These are phyloP conservation scores for Coelinius sp. DNA, from an alignment of 2,888 invertebrate genomes.

Conservation along the genomic window DNA sequence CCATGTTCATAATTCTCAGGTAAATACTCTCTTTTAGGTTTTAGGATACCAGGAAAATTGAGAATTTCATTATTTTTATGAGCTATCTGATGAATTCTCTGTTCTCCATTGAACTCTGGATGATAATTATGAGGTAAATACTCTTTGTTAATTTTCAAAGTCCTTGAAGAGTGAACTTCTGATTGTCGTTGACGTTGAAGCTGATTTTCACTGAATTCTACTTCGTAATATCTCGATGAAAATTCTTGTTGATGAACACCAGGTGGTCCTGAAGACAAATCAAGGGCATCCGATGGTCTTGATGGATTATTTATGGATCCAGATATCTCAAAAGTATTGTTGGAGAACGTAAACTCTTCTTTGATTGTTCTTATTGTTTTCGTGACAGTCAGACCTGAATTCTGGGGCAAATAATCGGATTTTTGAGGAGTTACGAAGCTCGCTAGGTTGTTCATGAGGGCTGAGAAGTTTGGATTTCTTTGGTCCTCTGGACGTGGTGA, in stretches of 20 bases:
- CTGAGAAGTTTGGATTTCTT: slow-evolving; percentile 53
- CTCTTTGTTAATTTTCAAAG: background rate
- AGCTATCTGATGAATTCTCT: too few species aligned
- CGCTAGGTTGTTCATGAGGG: slow-evolving; percentile 55
- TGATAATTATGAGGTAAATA: too few species aligned
- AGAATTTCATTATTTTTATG: too few species aligned
- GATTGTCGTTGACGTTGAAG: background rate
- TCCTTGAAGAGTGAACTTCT: background rate
- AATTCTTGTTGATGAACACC: too few species aligned
- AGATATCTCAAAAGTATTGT: background rate
- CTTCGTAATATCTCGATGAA: background rate
- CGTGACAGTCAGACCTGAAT: slow-evolving; percentile 49
- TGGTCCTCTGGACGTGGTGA: slow-evolving; percentile 43
- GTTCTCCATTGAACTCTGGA: too few species aligned
- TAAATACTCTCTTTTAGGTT: background rate
- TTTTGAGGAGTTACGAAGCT: slow-evolving; percentile 51
- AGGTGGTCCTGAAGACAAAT: too few species aligned
- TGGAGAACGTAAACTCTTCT: slow-evolving; percentile 10
- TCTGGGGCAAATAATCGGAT: slow-evolving; percentile 47
- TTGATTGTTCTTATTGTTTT: slow-evolving; percentile 32
- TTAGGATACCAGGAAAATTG: too few species aligned
- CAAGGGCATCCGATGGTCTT: background rate
- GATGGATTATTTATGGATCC: background rate
- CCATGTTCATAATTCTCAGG: too few species aligned
- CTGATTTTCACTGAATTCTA: background rate